Evolutionary conservation across 2,888 invertebrate genomes (phyloP), one percentile per base, ranked within the genome.

Genomic region (Phasia obesa): DNA sequence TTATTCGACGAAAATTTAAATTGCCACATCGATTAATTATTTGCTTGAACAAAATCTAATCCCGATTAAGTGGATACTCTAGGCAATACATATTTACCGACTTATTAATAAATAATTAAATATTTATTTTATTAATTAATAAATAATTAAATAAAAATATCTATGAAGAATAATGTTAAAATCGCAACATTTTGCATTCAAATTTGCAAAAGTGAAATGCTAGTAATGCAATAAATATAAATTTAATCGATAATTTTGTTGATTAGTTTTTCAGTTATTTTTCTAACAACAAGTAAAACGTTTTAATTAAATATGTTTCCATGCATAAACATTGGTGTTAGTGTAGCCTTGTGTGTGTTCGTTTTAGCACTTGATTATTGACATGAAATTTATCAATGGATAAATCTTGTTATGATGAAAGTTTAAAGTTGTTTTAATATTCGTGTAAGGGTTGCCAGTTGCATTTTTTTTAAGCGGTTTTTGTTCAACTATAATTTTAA

Each of bases 241-340:
- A 13, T 44, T 62, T 47, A 64, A 70, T 77, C 77, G 67, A 67
- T 67, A 42, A 31, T 44, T 31, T 65, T 21, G 31, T 53, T 80
- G 38, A 80, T 74, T 64, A 64, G 27, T 27, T 74, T 80, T 27
- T 55, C 69, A 80, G 35, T 38, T n/a, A 59, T n/a, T 19, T 60
- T 67, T 47, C 62, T 49, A 67, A 69, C 38, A 47, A 47, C 35
- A 51, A 73, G 60, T 35, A 67, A 71, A 13, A n/a, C n/a, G n/a
- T 47, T 17, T 17, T 47, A 19, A 17, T 0, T 7, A 4, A 9
- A 47, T 47, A 42, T 13, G 13, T 42, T 42, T 13, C 13, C 4
- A 15, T 42, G 38, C 15, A 42, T 42, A n/a, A n/a, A 11, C 4
- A n/a, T n/a, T 13, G 5, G 38, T 42, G 38, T 42, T 42, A 42